phyloP scores from a whole-genome alignment of 2,797 vertebrate genomes.

The Borostomias antarcticus region DNA sequence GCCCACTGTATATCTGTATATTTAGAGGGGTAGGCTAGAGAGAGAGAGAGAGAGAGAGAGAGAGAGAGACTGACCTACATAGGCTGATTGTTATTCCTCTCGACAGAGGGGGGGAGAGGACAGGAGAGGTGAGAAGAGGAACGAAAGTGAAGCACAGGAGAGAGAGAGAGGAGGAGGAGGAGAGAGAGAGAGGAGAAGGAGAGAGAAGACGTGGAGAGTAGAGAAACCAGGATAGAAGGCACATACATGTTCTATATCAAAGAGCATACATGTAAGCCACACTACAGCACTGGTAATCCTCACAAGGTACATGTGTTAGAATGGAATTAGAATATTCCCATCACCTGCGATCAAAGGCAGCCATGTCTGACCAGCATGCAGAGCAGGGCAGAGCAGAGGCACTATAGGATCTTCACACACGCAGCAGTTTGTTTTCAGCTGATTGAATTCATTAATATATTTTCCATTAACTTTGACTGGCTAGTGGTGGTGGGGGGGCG shows the following conservation, averaged over 20 bases:
- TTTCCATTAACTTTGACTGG: conserved; percentile 4
- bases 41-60: conserved; percentile 31
- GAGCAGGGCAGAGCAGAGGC: background rate
- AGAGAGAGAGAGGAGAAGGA: no score
- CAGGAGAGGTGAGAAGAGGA: background rate
- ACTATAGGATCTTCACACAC: background rate
- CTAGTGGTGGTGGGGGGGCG: background rate
- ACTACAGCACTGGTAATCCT: no score
- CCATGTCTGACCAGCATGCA: background rate
- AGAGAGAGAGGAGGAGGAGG: background rate
- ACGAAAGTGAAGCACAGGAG: background rate
- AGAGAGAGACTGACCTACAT: conserved; percentile 65
- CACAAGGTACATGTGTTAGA: background rate
- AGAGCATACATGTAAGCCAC: no score
- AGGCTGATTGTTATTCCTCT: conserved; percentile 63
- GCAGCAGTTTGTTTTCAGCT: background rate
- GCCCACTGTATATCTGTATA: no score
- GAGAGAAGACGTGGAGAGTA: no score
- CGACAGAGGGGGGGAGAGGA: conserved; percentile 36
- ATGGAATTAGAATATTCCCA: background rate
- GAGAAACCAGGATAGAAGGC: no score
- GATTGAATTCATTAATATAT: conserved; percentile 9
- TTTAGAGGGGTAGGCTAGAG: no score
- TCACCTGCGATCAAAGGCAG: background rate
- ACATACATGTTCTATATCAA: no score